phyloP scores from a whole-genome alignment of 2,113 vertebrate genomes.

The Spea bombifrons region DNA sequence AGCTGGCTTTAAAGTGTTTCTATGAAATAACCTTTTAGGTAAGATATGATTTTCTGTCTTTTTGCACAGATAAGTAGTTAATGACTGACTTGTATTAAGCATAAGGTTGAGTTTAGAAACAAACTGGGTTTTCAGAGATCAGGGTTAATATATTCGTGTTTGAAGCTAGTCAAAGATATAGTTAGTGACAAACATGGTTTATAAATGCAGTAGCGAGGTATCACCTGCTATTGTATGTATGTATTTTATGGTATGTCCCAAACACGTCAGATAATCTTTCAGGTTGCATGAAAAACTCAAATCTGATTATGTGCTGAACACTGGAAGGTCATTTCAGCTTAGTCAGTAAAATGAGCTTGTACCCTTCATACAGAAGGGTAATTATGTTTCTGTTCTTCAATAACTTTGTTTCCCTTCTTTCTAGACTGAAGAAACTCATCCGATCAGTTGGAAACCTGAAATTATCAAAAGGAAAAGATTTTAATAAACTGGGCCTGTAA shows the following conservation, averaged over 20 bases:
- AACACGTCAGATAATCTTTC: too few species aligned
- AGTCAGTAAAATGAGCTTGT: too few species aligned
- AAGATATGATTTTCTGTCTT: not conserved
- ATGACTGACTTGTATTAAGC: not conserved
- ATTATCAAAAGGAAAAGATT: conserved; percentile 97
- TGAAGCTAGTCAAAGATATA: not conserved
- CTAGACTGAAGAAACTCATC: conserved; percentile 95
- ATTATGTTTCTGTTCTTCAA: not conserved
- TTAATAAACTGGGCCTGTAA: conserved; percentile 58
- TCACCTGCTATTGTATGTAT: too few species aligned
- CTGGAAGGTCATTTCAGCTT: too few species aligned
- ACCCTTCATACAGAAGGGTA: not conserved
- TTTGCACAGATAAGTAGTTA: not conserved
- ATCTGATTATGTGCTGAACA: too few species aligned
- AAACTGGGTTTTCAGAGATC: not conserved
- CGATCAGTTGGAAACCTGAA: conserved; percentile 97
- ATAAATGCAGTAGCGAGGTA: too few species aligned
- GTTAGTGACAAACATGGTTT: too few species aligned
- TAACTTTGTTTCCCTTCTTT: conserved; percentile 48
- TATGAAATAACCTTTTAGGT: too few species aligned
- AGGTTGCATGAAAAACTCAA: too few species aligned
- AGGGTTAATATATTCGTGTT: not conserved
- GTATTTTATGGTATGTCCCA: too few species aligned
- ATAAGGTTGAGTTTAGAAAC: not conserved
- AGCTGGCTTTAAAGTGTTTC: not conserved